Evolutionary conservation across 2,888 invertebrate species (phyloP).

Genomic region (Drosophila maculinotata): DNA sequence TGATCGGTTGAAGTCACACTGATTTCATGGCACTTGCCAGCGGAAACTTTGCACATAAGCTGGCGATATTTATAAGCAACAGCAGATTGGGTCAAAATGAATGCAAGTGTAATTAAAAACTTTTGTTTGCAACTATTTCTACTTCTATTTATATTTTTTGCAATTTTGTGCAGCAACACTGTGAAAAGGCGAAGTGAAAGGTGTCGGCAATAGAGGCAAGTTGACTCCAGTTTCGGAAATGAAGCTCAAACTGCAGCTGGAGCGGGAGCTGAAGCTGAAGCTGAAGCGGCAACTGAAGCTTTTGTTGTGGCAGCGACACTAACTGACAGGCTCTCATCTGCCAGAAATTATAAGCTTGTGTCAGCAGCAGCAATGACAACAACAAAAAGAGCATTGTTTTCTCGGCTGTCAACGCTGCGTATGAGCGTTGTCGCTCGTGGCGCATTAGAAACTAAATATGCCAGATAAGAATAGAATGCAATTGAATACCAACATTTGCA

Average conservation of each 20-base stretch:
- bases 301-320: background rate
- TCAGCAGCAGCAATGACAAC: constrained; percentile 20
- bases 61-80: constrained; percentile 14
- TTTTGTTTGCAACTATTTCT: constrained; percentile 23
- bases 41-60: constrained; percentile 7
- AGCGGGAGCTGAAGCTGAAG: background rate
- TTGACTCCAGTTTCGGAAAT: background rate
- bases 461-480: background rate
- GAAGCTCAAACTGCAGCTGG: constrained; percentile 3
- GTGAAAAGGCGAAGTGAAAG: constrained; percentile 5
- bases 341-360: constrained; percentile 35
- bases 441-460: constrained; percentile 1
- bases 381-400: constrained; percentile 3
- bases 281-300: constrained; percentile 5
- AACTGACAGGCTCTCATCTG: constrained; percentile 25
- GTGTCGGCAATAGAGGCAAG: constrained; percentile 15
- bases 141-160: too few species aligned
- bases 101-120: constrained; percentile 53
- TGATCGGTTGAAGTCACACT: too few species aligned
- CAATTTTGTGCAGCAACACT: constrained; percentile 9
- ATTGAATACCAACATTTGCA: background rate
- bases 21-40: too few species aligned
- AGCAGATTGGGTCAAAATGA: constrained; percentile 13
- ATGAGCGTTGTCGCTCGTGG: constrained; percentile 13
- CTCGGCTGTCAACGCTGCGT: constrained; percentile 23